Conservation (phyloP, 2,113 vertebrate species). For the Reinhardtius hippoglossoides region DNA sequence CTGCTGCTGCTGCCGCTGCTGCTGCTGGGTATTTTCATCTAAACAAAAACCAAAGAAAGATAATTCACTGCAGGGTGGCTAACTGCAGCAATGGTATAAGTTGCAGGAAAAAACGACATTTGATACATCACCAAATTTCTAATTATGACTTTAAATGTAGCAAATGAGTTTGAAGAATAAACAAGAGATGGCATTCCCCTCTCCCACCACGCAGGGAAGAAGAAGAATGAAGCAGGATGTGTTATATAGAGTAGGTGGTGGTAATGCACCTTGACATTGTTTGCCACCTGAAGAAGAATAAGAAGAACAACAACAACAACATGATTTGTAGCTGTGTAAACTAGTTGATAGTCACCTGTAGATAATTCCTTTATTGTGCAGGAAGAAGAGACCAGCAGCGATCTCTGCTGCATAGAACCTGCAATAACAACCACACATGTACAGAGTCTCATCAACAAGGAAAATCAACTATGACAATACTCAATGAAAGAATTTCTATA, state of each 20-base stretch:
- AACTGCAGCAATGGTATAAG: no score
- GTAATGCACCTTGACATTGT: no score
- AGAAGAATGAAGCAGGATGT: no score
- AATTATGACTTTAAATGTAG: background rate
- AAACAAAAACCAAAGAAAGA: no score
- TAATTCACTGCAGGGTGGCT: background rate
- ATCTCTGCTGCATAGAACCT: slow-evolving; percentile 98
- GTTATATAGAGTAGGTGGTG: no score
- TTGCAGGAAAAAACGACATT: background rate
- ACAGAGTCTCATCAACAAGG: background rate
- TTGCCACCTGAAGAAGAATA: background rate
- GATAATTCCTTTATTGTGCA: slow-evolving; percentile 93
- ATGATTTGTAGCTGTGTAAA: background rate
- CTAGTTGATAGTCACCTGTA: slow-evolving; percentile 86
- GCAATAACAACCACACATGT: slow-evolving; percentile 48
- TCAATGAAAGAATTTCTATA: background rate
- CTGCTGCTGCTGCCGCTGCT: background rate
- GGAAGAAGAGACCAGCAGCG: slow-evolving; percentile 93
- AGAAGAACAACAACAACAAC: background rate
- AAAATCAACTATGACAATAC: background rate
- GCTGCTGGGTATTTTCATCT: background rate
- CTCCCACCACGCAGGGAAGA: background rate
- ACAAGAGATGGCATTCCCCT: no score
- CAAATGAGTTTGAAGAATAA: no score
- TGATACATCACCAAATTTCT: background rate